Base-by-base conservation (phyloP, 2,797 vertebrate species). In the Rhodeus uyekii region DNA sequence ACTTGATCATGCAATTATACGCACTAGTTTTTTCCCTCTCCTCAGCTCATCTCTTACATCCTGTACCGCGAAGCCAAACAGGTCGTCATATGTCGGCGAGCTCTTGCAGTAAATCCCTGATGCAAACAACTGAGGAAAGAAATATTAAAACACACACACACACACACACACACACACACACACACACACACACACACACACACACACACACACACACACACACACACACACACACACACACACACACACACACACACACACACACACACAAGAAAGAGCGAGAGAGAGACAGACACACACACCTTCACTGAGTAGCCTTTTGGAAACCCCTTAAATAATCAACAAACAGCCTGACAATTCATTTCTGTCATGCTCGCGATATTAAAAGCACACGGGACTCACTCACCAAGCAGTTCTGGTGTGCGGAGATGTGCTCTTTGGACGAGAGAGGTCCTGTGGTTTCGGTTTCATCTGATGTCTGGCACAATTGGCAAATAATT, bases 381-480 rank as follows among this genome's bases (percentile, higher is more conserved):
- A n/a, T 38, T 29, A 32, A 71, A 64, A 14, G n/a, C 14, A 1
- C n/a, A 58, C n/a, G n/a, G n/a, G 55, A 4, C 55, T 3, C 6
- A 44, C 77, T 89, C 86, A 95, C 94, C 90, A 95, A 18, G 50
- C 94, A 94, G 85, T 94, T 91, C 42, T 93, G 89, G n/a, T 95
- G 94, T 7, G 93, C 94, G 0, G 90, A 89, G 0, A 91, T 53
- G 0, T 36, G 0, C 0, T 72, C 63, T 83, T 93, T 93, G 0
- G 76, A 89, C 0, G 86, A 88, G 2, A 95, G 12, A 0, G 86
- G 0, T 38, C 93, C 93, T 6, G 92, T 94, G 1, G 1, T 12
- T 0, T 1, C 0, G 3, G 87, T 87, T 87, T 94, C 93, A 0
- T 87, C 48, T 5, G 84, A 68, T 3, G 2, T 48, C 0, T 22